These are phyloP conservation scores for Petrocephalus microphthalmus DNA, from an alignment of 2,113 vertebrate species.

Conservation along the genomic window DNA sequence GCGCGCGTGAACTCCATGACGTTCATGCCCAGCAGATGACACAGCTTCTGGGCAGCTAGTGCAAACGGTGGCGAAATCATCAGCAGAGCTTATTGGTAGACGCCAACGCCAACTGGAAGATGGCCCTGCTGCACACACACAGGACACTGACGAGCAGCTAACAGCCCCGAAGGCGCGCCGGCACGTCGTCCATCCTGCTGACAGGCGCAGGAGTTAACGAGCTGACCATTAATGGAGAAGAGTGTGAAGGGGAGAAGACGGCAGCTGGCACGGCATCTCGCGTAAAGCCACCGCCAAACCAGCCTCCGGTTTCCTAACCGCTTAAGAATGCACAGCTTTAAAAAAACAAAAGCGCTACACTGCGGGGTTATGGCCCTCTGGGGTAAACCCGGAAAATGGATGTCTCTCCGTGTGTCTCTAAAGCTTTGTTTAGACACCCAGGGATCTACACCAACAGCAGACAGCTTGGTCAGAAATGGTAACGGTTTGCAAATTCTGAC, in stretches of 20 bases:
- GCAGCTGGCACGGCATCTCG: neutral
- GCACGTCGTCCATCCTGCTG: neutral
- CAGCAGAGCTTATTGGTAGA: no score
- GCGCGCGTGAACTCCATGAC: conserved; percentile 97
- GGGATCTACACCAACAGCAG: neutral
- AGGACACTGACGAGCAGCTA: neutral
- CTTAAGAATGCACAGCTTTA: neutral
- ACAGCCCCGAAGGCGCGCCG: neutral
- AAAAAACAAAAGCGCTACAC: neutral
- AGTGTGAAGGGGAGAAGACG: neutral
- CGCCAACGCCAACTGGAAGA: neutral
- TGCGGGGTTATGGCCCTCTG: neutral
- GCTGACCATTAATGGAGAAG: neutral
- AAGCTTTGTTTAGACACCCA: neutral
- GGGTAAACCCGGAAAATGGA: neutral
- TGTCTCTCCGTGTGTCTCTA: neutral
- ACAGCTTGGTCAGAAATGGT: neutral
- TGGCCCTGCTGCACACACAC: neutral
- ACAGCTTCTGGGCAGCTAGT: conserved; percentile 92
- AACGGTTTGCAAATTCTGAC: neutral
- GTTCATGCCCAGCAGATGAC: conserved; percentile 91
- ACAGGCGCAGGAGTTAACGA: neutral
- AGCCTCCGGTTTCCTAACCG: neutral
- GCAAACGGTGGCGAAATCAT: neutral
- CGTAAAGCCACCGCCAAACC: neutral